Conservation (phyloP, 2,888 invertebrate species). For the Tillus elongatus region DNA sequence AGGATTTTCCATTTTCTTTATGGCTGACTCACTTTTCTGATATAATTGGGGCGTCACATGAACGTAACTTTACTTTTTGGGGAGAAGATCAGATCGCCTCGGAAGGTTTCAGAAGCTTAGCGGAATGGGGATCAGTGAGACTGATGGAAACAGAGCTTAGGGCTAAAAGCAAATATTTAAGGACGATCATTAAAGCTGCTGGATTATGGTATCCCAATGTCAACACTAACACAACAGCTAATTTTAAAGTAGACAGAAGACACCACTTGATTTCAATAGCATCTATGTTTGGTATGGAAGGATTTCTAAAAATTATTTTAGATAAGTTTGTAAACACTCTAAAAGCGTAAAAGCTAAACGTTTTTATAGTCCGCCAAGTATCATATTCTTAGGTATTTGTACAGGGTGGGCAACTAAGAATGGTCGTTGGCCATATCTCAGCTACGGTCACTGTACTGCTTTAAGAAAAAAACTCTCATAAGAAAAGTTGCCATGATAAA, state of each 20-base stretch:
- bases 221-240: slow-evolving; percentile 71
- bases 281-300: slow-evolving; percentile 81
- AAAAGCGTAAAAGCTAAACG: too few relatives aligned
- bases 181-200: slow-evolving; percentile 80
- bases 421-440: too few relatives aligned
- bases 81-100: slow-evolving; percentile 78
- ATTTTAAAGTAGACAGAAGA: slow-evolving; percentile 74
- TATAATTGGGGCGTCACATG: slow-evolving; percentile 90
- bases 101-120: slow-evolving; percentile 74
- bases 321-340: too few relatives aligned
- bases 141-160: slow-evolving; percentile 84
- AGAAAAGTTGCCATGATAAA: too few relatives aligned
- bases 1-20: slow-evolving; percentile 82
- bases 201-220: slow-evolving; percentile 87
- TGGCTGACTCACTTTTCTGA: slow-evolving; percentile 96
- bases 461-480: too few relatives aligned
- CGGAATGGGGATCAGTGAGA: slow-evolving; percentile 85
- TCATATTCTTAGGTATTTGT: too few relatives aligned
- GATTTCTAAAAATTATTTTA: slow-evolving; percentile 20
- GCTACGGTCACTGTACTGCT: too few relatives aligned
- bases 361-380: too few relatives aligned
- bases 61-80: slow-evolving; percentile 84
- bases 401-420: too few relatives aligned
- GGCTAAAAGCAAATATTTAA: slow-evolving; percentile 63
- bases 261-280: slow-evolving; percentile 81